A percentile compares a stretch with the other conserved stretches of the same genome.
These are phyloP conservation scores for Campoletis sonorensis DNA, from an alignment of 1,140 invertebrate species.

Conservation along the genomic window DNA sequence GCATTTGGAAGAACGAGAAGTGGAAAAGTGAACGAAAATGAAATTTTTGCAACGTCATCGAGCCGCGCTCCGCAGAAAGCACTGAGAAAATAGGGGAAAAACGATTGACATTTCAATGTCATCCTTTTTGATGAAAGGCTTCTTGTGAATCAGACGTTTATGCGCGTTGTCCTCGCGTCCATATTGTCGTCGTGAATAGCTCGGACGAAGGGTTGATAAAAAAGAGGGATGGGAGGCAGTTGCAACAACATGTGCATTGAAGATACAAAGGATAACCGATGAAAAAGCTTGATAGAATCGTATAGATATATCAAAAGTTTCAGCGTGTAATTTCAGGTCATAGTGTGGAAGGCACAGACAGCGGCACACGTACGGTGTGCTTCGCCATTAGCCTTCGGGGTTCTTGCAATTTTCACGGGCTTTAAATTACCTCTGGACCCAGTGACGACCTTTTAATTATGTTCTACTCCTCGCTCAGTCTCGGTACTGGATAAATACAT, in stretches of 20 bases:
- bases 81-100: not conserved
- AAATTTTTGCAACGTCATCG: not conserved
- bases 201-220: not conserved
- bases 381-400: conserved; percentile 8
- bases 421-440: conserved; percentile 16
- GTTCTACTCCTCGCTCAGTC: not conserved
- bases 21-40: not conserved
- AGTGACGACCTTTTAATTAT: conserved; percentile 28
- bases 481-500: not conserved
- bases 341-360: not conserved
- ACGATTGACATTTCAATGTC: not conserved
- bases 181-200: not conserved
- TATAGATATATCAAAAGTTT: not conserved
- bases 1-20: not conserved
- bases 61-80: not conserved
- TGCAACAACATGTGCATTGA: not conserved
- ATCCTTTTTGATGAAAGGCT: not conserved
- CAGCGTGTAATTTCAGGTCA: not conserved
- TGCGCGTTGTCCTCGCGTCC: not conserved
- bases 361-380: not conserved
- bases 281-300: not conserved
- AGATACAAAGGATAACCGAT: not conserved
- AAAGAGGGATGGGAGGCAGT: not conserved
- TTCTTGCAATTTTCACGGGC: conserved; percentile 21
- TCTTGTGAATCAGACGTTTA: not conserved